Percentiles rank a stretch among this genome's conserved stretches.
Evolutionary conservation across 2,888 invertebrate species (phyloP).

Genomic region (Drosophila borealis): DNA sequence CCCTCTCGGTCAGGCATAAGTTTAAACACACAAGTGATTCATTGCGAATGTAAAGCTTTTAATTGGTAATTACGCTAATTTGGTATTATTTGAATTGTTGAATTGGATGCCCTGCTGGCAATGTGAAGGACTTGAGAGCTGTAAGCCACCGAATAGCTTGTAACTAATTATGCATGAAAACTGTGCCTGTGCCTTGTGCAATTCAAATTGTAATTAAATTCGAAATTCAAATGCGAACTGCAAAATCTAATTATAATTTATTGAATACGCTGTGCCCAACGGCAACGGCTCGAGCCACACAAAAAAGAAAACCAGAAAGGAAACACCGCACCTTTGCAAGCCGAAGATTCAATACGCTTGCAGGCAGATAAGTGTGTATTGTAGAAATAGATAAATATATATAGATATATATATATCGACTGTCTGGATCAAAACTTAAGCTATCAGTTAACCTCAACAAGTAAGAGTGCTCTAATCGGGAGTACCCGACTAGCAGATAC

Average conservation of each 20-base stretch:
- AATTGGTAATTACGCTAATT: slow-evolving; percentile 20
- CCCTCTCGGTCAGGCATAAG: too few species aligned
- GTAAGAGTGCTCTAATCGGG: too few species aligned
- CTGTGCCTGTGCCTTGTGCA: slow-evolving; percentile 56
- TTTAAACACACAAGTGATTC: too few species aligned
- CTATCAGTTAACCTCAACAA: too few species aligned
- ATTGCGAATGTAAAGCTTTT: slow-evolving; percentile 4
- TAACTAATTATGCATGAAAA: slow-evolving; percentile 70
- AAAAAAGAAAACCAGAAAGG: slow-evolving; percentile 2
- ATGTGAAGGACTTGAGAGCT: slow-evolving; percentile 54
- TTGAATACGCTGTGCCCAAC: slow-evolving; percentile 5
- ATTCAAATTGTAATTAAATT: slow-evolving; percentile 31
- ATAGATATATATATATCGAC: too few species aligned
- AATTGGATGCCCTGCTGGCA: slow-evolving; percentile 24
- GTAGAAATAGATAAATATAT: too few species aligned
- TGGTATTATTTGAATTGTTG: neutral
- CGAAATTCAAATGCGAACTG: slow-evolving; percentile 20
- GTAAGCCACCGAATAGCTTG: slow-evolving; percentile 19
- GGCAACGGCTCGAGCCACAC: neutral
- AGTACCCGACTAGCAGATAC: too few species aligned
- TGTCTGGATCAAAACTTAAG: too few species aligned
- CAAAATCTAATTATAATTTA: slow-evolving; percentile 36
- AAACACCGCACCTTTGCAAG: too few species aligned
- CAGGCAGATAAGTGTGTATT: too few species aligned
- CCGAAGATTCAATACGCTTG: neutral